Conservation (phyloP, 2,797 vertebrate genomes). For the Esox masquinongy region DNA sequence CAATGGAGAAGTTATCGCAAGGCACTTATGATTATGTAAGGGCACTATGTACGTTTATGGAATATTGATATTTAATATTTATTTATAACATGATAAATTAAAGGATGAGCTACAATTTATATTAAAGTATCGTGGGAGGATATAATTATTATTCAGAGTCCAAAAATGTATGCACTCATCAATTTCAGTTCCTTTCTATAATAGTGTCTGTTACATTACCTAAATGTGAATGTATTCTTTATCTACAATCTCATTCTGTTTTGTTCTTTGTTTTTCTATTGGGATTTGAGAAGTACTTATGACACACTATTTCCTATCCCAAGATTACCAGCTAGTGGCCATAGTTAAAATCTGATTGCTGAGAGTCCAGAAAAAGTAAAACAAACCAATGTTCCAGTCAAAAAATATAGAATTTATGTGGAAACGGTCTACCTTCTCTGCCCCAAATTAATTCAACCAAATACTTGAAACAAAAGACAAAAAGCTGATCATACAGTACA, state of each 20-base stretch:
- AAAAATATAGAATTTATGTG: neutral
- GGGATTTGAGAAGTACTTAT: neutral
- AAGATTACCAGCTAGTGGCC: neutral
- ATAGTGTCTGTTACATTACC: no score
- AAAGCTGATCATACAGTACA: neutral
- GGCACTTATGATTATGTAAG: conserved; percentile 32
- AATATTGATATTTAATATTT: conserved; percentile 33
- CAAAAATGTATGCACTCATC: no score
- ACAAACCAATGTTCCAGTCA: neutral
- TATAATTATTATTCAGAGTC: no score
- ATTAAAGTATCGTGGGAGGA: neutral
- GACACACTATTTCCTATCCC: neutral
- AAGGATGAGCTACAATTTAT: neutral
- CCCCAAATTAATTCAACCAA: neutral
- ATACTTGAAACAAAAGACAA: neutral
- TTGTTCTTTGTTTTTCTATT: no score
- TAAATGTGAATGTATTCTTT: no score
- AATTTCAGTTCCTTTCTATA: no score
- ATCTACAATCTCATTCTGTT: neutral
- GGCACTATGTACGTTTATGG: neutral
- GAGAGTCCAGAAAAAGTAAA: neutral
- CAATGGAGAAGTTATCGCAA: neutral
- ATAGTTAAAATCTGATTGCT: neutral
- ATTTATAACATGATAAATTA: conserved; percentile 16
- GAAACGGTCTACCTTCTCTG: neutral